Evolutionary conservation across 2,797 vertebrate species (phyloP).

Genomic region (Alosa sapidissima): DNA sequence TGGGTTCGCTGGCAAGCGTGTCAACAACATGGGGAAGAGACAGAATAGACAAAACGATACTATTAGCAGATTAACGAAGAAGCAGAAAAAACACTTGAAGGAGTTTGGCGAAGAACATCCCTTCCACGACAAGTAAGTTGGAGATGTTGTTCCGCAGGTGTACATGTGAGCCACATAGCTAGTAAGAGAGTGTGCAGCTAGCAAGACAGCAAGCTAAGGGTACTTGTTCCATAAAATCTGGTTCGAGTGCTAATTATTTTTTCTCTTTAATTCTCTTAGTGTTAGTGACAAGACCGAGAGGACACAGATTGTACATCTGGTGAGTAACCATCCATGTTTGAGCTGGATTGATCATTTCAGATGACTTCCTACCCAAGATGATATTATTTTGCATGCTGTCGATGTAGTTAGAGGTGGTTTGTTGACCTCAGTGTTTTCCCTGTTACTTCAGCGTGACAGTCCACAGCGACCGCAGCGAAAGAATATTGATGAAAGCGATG

Average conservation of each 20-base stretch:
- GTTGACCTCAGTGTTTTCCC: neutral
- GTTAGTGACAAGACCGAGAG: conserved; percentile 74
- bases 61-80: conserved; percentile 80
- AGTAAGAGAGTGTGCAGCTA: neutral
- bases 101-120: conserved; percentile 96
- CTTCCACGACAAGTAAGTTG: conserved; percentile 82
- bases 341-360: neutral
- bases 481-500: conserved; percentile 66
- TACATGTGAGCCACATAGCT: neutral
- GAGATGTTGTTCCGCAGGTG: neutral
- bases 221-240: neutral
- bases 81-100: conserved; percentile 89
- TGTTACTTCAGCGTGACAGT: conserved; percentile 71
- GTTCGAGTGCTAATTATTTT: conserved; percentile 39
- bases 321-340: conserved; percentile 64
- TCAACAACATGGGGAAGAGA: conserved; percentile 82
- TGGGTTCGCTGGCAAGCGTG: conserved; percentile 2
- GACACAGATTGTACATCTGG: conserved; percentile 82
- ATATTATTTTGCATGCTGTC: neutral
- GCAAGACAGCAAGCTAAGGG: neutral
- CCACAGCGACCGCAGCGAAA: conserved; percentile 80
- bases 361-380: neutral
- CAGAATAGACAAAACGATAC: conserved; percentile 61
- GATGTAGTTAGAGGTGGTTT: neutral
- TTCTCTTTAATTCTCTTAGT: conserved; percentile 61